Evolutionary conservation across 1,140 invertebrate species (phyloP).

Genomic region (Drosophila fuyamai): DNA sequence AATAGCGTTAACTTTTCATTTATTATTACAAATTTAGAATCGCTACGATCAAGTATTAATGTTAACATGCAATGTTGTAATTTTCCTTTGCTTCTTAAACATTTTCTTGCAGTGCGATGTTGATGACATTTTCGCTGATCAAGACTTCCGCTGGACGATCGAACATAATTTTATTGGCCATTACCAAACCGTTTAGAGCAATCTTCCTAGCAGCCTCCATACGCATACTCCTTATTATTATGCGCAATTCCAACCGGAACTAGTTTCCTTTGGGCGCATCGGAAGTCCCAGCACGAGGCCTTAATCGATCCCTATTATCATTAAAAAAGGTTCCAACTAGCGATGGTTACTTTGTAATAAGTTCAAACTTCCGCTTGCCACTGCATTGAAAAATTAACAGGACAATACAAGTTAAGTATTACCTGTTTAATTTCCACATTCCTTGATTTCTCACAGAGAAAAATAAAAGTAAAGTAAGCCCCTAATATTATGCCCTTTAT

Average conservation of each 20-base stretch:
- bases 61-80: too few species aligned
- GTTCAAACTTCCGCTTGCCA: slow-evolving; percentile 23
- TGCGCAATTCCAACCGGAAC: slow-evolving; percentile 49
- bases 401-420: background rate
- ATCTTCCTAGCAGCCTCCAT: slow-evolving; percentile 57
- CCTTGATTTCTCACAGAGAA: slow-evolving; percentile 6
- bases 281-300: slow-evolving; percentile 51
- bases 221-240: slow-evolving; percentile 46
- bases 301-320: slow-evolving; percentile 45
- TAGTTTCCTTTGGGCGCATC: slow-evolving; percentile 54
- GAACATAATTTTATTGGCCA: slow-evolving; percentile 58
- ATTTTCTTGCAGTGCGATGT: background rate
- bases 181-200: slow-evolving; percentile 57
- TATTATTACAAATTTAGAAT: too few species aligned
- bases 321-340: slow-evolving; percentile 28
- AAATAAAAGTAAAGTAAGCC: background rate
- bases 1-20: too few species aligned
- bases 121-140: slow-evolving; percentile 41
- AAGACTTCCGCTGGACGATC: slow-evolving; percentile 49
- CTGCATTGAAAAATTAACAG: background rate
- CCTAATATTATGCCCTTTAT: too few species aligned
- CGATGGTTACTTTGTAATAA: slow-evolving; percentile 28
- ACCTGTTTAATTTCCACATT: slow-evolving; percentile 4
- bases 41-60: too few species aligned
- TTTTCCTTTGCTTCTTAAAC: background rate